Evolutionary conservation across 2,888 invertebrate species (phyloP).

Genomic region (Polydesmus complanatus): DNA sequence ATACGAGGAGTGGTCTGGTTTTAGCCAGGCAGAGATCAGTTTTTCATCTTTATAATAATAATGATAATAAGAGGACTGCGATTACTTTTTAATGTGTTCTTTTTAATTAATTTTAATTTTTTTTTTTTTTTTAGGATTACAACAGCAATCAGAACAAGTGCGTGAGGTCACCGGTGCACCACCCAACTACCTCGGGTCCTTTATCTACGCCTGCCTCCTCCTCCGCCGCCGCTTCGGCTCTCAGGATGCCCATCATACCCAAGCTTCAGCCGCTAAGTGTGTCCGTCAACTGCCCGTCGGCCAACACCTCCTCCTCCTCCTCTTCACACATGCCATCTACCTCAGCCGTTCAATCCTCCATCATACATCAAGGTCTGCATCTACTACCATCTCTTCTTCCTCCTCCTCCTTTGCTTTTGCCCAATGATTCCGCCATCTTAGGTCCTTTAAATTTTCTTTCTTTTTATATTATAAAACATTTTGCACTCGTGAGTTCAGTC

Average conservation of each 20-base stretch:
- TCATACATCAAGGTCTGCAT: slow-evolving; percentile 16
- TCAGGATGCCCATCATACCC: slow-evolving; percentile 15
- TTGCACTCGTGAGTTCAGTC: no score
- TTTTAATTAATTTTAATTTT: neutral
- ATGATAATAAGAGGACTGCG: no score
- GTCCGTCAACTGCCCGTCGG: neutral
- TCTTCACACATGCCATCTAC: slow-evolving; percentile 18
- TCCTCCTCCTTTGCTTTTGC: neutral
- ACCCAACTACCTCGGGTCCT: neutral
- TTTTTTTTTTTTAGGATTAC: slow-evolving; percentile 6
- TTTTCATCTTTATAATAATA: no score
- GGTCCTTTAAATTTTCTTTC: no score
- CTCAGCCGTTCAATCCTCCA: slow-evolving; percentile 18
- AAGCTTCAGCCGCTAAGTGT: slow-evolving; percentile 9
- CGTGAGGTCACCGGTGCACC: slow-evolving; percentile 1
- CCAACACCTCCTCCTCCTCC: neutral
- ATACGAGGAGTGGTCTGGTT: no score
- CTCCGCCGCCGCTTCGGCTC: neutral
- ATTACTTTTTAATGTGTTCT: neutral
- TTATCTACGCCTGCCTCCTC: neutral
- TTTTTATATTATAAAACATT: no score
- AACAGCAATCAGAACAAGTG: slow-evolving; percentile 11
- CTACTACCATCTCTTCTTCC: neutral
- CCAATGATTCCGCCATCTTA: no score
- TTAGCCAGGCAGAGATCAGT: no score